Percentiles rank a stretch among this genome's conserved stretches.
phyloP scores from a whole-genome alignment of 2,113 vertebrate species.

The Sialia sialis region DNA sequence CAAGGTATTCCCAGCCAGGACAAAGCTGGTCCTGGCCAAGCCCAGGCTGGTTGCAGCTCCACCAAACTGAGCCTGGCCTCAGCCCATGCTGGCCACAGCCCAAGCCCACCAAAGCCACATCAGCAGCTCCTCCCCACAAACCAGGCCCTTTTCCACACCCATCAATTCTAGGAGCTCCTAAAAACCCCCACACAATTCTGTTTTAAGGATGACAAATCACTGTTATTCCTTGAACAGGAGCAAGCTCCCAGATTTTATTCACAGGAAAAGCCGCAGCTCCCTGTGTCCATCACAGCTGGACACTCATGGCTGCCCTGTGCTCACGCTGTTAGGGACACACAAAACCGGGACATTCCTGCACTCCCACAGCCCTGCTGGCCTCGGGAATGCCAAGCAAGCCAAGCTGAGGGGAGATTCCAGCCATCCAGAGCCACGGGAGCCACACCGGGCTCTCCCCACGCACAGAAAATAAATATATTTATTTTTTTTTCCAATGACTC shows the following conservation, averaged over 20 bases:
- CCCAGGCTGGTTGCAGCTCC: no score
- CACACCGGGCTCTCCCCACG: background rate
- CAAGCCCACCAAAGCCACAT: background rate
- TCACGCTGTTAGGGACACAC: rapidly evolving
- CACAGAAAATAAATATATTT: background rate
- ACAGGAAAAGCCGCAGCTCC: conserved; percentile 1
- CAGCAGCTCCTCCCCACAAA: background rate
- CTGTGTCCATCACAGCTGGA: background rate
- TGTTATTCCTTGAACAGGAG: background rate
- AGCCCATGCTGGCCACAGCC: rapidly evolving
- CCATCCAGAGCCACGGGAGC: background rate
- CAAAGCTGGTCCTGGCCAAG: background rate
- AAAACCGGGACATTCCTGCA: background rate
- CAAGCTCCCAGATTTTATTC: background rate
- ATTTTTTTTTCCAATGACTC: conserved; percentile 25
- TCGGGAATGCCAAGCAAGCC: background rate
- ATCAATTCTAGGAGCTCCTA: background rate
- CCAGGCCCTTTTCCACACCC: background rate
- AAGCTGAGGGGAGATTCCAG: background rate
- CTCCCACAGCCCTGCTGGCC: rapidly evolving
- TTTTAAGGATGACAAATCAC: background rate
- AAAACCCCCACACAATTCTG: background rate
- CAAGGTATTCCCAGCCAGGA: background rate
- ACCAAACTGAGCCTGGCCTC: background rate
- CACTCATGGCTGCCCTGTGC: rapidly evolving